Evolutionary conservation across 2,888 invertebrate genomes (phyloP), one percentile per base, ranked within the genome.

Genomic region (Leptinotarsa tumamoca): DNA sequence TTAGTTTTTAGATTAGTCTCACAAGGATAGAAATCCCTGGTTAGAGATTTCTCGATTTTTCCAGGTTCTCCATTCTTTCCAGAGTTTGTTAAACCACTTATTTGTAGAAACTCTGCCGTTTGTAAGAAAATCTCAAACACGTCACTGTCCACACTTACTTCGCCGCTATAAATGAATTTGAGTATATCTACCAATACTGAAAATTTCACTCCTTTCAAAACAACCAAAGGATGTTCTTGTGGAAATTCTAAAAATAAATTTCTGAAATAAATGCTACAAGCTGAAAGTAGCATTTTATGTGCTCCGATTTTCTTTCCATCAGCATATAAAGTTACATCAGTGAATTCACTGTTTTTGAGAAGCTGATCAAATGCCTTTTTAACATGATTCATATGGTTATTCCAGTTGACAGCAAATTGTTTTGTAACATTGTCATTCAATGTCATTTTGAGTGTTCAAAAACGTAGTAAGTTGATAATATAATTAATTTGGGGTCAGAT

Each of bases 371-470:
- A 94, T 66, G 95, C 95, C 87, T 93, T 93, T 80, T 94, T 94
- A 85, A 96, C 93, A 88, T 94, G 94, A 84, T 92, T 91, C 86
- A 94, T 91, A 87, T 96, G 95, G 89, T 95, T 95, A 88, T 95
- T 95, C 96, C 96, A 96, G 81, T 95, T 93, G 82, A 96, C 90
- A 80, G 95, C 95, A 89, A 95, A 96, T 86, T 95, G 95, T 75
- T 85, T 85, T n/a, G 82, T 21, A 63, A 23, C 66, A 18, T 71
- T 67, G n/a, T 72, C 61, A 66, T 73, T 73, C 14, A 67, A 71
- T 56, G 63, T 76, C 72, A 76, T 72, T n/a, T 43, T 63, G 5
- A 18, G 52, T 52, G 7, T 52, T 52, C n/a, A 52, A 52, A 52
- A 52, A 43, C 43, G 0, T 43, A 43, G 10, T 10, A 43, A 43